These are phyloP conservation scores for Papilio xuthus DNA, from an alignment of 1,140 invertebrate species.

Conservation along the genomic window DNA sequence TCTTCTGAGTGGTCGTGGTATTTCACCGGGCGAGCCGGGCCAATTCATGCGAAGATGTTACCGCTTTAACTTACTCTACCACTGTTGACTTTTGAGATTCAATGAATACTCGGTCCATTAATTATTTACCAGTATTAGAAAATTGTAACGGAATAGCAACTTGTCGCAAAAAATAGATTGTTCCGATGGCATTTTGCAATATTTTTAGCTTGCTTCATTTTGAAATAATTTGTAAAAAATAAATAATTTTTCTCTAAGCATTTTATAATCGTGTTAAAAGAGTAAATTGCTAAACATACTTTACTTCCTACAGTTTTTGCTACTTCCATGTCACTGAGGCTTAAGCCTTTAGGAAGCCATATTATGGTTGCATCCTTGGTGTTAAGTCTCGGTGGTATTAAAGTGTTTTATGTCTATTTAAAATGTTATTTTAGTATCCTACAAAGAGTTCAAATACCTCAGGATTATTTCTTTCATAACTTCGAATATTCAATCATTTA, in stretches of 20 bases:
- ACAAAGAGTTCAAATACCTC: slow-evolving; percentile 23
- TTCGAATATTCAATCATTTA: neutral
- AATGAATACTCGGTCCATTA: no score
- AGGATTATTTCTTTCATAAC: neutral
- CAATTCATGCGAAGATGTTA: no score
- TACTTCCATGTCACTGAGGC: slow-evolving; percentile 37
- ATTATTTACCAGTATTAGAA: no score
- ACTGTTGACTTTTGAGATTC: no score
- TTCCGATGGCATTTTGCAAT: no score
- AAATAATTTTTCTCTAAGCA: neutral
- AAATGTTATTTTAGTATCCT: slow-evolving; percentile 18
- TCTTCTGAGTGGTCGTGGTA: no score
- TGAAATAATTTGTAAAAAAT: neutral
- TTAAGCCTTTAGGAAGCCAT: slow-evolving; percentile 38
- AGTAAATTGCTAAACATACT: slow-evolving; percentile 31
- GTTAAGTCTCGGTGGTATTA: slow-evolving; percentile 31
- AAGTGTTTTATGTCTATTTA: slow-evolving; percentile 37
- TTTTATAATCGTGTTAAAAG: slow-evolving; percentile 38
- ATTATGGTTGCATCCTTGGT: slow-evolving; percentile 35
- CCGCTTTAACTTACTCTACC: no score
- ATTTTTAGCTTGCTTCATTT: neutral
- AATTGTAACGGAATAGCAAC: no score
- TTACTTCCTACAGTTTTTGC: slow-evolving; percentile 37
- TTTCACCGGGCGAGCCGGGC: no score
- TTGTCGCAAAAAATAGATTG: no score